A percentile compares a stretch with the other conserved stretches of the same genome.
phyloP scores from a whole-genome alignment of 1,140 invertebrate genomes.

The Ostrea edulis region DNA sequence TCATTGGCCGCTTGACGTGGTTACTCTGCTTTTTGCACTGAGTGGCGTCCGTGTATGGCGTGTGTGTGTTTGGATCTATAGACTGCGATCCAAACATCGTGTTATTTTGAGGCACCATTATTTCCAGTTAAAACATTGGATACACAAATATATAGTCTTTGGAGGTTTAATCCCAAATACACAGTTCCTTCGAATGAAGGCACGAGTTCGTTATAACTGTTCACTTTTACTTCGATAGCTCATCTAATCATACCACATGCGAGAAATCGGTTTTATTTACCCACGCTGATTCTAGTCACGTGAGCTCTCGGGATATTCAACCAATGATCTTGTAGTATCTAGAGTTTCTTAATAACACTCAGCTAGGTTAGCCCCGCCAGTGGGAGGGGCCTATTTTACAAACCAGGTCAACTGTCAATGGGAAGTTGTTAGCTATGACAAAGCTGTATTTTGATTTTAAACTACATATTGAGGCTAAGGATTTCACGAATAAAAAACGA shows the following conservation, averaged over 20 bases:
- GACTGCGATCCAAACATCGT: constrained; percentile 68
- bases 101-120: constrained; percentile 68
- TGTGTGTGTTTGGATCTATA: constrained; percentile 92
- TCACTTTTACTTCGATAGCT: constrained; percentile 34
- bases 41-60: constrained; percentile 97
- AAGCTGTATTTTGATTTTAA: constrained; percentile 35
- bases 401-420: constrained; percentile 40
- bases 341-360: not conserved
- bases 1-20: constrained; percentile 79
- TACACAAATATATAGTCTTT: constrained; percentile 5
- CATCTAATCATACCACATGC: constrained; percentile 13
- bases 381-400: constrained; percentile 26
- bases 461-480: not conserved
- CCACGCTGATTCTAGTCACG: constrained; percentile 42
- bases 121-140: constrained; percentile 41
- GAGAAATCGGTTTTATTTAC: constrained; percentile 39
- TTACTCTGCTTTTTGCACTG: constrained; percentile 82
- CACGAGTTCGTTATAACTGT: constrained; percentile 38
- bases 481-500: not conserved
- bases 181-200: constrained; percentile 51
- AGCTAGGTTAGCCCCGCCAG: constrained; percentile 35
- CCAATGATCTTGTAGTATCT: not conserved
- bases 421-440: constrained; percentile 26
- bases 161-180: constrained; percentile 15
- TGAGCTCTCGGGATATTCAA: not conserved